phyloP scores from a whole-genome alignment of 2,888 invertebrate genomes.

The Palloptera scutellata region DNA sequence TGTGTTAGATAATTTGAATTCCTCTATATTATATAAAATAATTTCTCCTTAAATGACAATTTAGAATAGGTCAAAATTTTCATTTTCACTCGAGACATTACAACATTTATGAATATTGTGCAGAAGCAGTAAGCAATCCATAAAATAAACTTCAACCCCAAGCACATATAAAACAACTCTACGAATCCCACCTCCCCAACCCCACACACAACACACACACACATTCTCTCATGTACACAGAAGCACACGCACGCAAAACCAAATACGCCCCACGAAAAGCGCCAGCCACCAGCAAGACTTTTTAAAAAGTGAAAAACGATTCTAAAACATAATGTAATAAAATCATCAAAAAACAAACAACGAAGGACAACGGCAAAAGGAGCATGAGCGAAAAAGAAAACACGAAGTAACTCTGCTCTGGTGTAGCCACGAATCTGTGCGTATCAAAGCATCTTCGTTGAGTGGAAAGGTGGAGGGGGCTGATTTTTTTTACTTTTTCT shows the following conservation, averaged over 20 bases:
- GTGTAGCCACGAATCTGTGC: conserved; percentile 6
- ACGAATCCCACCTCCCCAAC: no score
- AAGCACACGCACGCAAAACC: neutral
- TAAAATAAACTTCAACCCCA: conserved; percentile 38
- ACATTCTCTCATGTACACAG: neutral
- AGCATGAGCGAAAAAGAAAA: neutral
- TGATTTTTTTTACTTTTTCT: conserved; percentile 23
- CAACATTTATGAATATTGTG: conserved; percentile 20
- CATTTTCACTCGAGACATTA: no score
- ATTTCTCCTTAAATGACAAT: no score
- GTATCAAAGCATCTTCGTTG: conserved; percentile 14
- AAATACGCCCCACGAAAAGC: neutral
- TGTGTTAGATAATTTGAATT: no score
- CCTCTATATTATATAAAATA: no score
- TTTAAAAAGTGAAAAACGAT: conserved; percentile 29
- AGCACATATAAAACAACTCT: conserved; percentile 7
- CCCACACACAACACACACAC: no score
- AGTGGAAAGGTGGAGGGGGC: conserved; percentile 7
- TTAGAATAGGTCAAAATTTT: no score
- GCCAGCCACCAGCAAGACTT: conserved; percentile 14
- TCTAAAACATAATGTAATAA: conserved; percentile 14
- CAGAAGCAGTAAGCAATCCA: conserved; percentile 38
- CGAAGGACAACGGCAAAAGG: conserved; percentile 11
- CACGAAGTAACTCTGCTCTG: neutral
- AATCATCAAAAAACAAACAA: neutral